Base-by-base conservation (phyloP, 2,797 vertebrate genomes). In the Orientallactaga sibirica region DNA sequence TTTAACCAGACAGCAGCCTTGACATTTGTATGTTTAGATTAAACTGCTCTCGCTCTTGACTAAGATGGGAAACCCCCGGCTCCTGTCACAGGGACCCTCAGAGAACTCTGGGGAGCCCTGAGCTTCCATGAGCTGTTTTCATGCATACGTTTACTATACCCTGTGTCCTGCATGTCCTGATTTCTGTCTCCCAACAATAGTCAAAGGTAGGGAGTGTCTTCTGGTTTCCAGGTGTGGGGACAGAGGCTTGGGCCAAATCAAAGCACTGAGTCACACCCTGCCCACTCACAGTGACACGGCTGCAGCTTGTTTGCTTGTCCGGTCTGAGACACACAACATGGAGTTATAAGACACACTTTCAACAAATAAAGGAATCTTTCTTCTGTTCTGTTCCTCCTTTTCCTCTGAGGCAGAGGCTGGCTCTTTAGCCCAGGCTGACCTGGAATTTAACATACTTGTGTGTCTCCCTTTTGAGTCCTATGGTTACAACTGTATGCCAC, bases 331-430 rank as follows among this genome's bases (percentile, higher is more conserved):
- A 37, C 10, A 3, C 16, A 16, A 4, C 15, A 9, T 25, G 18
- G 7, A 8, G 8, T 16, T 12, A 10, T 12, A 0, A 24, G 24
- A 24, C 20, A 7, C 0, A 0, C 18, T 62, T 4, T n/a, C 64
- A 61, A 55, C 22, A 18, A 71, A 20, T 11, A 0, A 29, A 11
- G 10, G n/a, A 1, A 2, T 37, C 0, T 10, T 52, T 24, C n/a
- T 3, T 16, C 58, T 2, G 0, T 3, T 52, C 64, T 61, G 73
- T 68, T 73, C 7, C 1, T 18, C 0, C 0, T 10, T 58, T 24
- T 71, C 55, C 55, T 52, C 20, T 62, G 70, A 74, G 25, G 15
- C 8, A 43, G 15, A 43, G 37, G 25, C 10, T 75, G 33, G 10
- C 33, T 37, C 25, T 86, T 64, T 43, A 6, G 2, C 67, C 24